phyloP scores from a whole-genome alignment of 1,140 invertebrate species.

The Popillia japonica region DNA sequence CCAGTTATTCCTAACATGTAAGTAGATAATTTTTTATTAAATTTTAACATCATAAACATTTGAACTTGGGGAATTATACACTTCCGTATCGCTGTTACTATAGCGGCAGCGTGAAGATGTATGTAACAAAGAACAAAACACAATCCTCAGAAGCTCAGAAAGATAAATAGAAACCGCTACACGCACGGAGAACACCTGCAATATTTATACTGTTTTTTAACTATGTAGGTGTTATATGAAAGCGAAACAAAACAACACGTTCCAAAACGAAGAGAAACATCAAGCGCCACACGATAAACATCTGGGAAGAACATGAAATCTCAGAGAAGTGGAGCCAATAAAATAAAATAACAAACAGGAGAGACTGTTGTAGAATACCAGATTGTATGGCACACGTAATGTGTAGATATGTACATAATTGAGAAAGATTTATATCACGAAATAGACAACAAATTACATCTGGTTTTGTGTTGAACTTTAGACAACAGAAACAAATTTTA shows the following conservation, averaged over 20 bases:
- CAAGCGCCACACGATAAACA: not conserved
- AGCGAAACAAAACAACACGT: not conserved
- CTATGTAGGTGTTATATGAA: not conserved
- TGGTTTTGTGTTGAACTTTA: not conserved
- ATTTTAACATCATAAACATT: not conserved
- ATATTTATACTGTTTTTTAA: not conserved
- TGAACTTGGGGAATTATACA: not conserved
- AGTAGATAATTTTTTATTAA: too few relatives aligned
- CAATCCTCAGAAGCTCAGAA: not conserved
- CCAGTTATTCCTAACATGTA: not conserved
- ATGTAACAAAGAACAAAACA: not conserved
- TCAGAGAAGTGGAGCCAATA: not conserved
- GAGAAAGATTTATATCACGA: not conserved
- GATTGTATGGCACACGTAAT: not conserved
- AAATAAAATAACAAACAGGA: constrained; percentile 4
- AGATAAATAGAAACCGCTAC: not conserved
- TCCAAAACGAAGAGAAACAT: not conserved
- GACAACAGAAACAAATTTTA: too few relatives aligned
- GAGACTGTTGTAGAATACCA: not conserved
- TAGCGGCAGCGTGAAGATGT: not conserved
- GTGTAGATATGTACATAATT: not conserved
- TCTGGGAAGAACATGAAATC: not conserved
- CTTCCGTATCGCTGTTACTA: not conserved
- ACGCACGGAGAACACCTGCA: not conserved
- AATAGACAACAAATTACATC: not conserved